These are phyloP conservation scores for Plectropomus leopardus DNA, from an alignment of 2,113 vertebrate species.

Conservation along the genomic window DNA sequence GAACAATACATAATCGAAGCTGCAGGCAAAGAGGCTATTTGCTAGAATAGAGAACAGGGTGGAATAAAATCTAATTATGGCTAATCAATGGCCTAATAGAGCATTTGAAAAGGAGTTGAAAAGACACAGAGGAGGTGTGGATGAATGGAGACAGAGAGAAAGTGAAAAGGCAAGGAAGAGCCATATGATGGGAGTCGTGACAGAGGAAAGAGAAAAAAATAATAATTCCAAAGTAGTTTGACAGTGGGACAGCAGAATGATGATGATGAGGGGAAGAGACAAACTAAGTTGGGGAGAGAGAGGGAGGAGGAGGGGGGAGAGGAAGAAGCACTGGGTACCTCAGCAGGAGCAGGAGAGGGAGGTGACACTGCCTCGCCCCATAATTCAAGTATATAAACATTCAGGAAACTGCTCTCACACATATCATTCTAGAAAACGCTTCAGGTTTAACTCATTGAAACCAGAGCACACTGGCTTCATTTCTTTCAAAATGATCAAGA, in stretches of 20 bases:
- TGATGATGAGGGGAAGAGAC: constrained; percentile 25
- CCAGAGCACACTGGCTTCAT: too few species aligned
- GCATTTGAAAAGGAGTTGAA: constrained; percentile 52
- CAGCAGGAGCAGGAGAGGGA: constrained; percentile 15
- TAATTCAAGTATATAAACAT: neutral
- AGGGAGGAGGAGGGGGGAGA: neutral
- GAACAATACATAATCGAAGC: constrained; percentile 23
- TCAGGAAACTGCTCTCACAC: neutral
- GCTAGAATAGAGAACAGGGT: constrained; percentile 6
- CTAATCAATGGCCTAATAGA: constrained; percentile 29
- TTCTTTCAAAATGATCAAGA: too few species aligned
- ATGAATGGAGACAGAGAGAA: constrained; percentile 11
- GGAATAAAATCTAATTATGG: constrained; percentile 39
- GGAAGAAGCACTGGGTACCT: constrained; percentile 21
- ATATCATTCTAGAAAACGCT: too few species aligned
- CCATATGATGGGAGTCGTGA: constrained; percentile 9
- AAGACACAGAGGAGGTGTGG: constrained; percentile 31
- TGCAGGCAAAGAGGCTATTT: constrained; percentile 13
- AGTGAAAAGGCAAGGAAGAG: constrained; percentile 7
- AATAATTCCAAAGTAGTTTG: constrained; percentile 7
- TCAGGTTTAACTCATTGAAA: too few species aligned
- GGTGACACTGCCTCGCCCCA: neutral
- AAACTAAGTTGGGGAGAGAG: constrained; percentile 2
- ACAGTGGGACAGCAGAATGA: constrained; percentile 11
- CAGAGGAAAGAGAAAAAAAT: constrained; percentile 18